Percentiles rank a stretch among this genome's conserved stretches.
phyloP scores from a whole-genome alignment of 2,113 vertebrate species.

The Drymodes brunneopygia region DNA sequence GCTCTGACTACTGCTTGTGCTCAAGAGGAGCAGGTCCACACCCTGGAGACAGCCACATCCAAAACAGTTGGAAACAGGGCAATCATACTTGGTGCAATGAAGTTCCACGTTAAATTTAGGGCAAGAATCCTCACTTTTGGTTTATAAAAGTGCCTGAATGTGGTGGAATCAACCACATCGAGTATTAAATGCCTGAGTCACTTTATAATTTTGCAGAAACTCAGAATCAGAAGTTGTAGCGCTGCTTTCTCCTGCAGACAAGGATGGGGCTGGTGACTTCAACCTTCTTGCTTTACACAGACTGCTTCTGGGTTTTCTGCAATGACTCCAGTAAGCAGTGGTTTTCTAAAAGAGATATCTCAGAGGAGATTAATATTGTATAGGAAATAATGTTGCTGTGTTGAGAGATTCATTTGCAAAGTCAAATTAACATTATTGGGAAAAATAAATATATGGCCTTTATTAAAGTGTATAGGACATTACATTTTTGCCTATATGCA shows the following conservation, averaged over 20 bases:
- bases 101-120: not conserved
- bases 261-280: accelerated
- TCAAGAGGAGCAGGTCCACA: not conserved
- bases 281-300: accelerated
- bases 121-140: not conserved
- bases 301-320: not conserved
- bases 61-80: not conserved
- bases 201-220: not conserved
- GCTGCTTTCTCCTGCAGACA: not conserved
- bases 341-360: not conserved
- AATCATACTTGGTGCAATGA: not conserved
- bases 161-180: not conserved
- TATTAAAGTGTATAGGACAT: not conserved
- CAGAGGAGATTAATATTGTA: not conserved
- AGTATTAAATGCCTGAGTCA: not conserved
- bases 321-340: not conserved
- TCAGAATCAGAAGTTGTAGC: not conserved
- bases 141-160: not conserved
- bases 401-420: not conserved
- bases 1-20: not conserved
- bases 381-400: not conserved
- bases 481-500: not conserved
- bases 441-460: not conserved
- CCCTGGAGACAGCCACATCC: not conserved
- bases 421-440: not conserved